Evolutionary conservation across 92 coral and sea anemone genomes (phyloP), one percentile per base, ranked within the genome.

Genomic region (Metridium senile): DNA sequence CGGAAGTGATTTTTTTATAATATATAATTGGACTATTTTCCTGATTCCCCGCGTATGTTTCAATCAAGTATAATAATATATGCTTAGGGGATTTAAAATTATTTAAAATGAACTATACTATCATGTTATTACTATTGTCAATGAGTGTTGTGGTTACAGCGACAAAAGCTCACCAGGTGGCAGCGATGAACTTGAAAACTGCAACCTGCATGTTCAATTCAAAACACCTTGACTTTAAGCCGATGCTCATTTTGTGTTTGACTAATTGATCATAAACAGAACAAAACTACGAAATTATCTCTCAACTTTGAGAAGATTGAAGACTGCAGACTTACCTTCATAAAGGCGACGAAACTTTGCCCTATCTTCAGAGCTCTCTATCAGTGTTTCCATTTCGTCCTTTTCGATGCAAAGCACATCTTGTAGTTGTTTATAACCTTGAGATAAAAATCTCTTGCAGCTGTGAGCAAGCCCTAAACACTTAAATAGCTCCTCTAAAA

Each of bases 371-470:
- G 73, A 74, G 57, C 80, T 79, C 1, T 66, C 63, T 25, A 88
- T 74, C 35, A 79, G 16, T 58, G 20, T 32, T 45, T 81, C 86
- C 18, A 75, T 39, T 28, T 80, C 83, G 0, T 84, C 86, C 25
- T 69, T 62, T 8, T 79, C 78, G 26, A 88, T 35, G 51, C 66
- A 63, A 18, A 88, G 71, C 39, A 88, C 29, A 58, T 88, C 93
- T 49, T 58, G 67, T 2, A 84, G 43, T 17, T 54, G 79, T 46
- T 70, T 66, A 76, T 73, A 88, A 22, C 93, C 93, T 28, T 33
- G 76, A 20, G 68, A 62, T 21, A 27, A 26, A 69, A 87, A 82
- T 39, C 32, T 18, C 22, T 46, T 1, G n/a, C 66, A 33, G 68
- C 70, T 34, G 75, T 77, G 74, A 30, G 75, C 63, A n/a, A 87